phyloP scores from a whole-genome alignment of 2,113 vertebrate genomes.

The Neodon shergylaensis region DNA sequence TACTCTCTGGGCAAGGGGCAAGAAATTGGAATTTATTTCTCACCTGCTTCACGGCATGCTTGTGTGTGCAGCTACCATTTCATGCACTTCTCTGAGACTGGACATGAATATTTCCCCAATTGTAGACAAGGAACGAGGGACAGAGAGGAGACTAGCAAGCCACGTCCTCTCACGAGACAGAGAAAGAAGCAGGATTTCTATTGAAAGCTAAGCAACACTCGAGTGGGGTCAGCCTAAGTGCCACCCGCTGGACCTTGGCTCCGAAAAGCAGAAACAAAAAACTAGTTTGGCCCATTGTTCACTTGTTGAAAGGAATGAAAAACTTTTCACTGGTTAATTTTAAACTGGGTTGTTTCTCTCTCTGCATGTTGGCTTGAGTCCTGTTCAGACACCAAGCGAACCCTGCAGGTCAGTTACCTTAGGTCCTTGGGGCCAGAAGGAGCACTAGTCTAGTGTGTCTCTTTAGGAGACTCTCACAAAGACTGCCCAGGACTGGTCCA shows the following conservation, averaged over 20 bases:
- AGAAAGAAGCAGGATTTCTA: constrained; percentile 23
- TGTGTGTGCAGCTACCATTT: background rate
- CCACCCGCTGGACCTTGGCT: background rate
- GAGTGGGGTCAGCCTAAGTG: background rate
- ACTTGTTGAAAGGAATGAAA: background rate
- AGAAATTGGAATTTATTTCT: background rate
- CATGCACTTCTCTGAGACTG: background rate
- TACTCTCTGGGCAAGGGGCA: background rate
- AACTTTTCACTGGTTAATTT: background rate
- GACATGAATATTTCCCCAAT: background rate
- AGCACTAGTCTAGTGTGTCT: background rate
- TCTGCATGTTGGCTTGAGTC: background rate
- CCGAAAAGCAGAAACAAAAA: background rate
- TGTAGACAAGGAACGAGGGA: background rate
- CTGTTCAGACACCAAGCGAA: background rate
- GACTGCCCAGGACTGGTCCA: background rate
- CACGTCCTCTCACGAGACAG: background rate
- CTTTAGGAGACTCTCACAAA: background rate
- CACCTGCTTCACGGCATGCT: background rate
- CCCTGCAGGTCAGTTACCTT: background rate
- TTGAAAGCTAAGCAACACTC: background rate
- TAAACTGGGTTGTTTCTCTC: background rate
- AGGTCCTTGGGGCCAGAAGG: background rate
- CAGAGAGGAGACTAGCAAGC: background rate
- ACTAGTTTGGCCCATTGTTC: background rate